phyloP scores from a whole-genome alignment of 2,888 invertebrate species.

The Cephus pulcher region DNA sequence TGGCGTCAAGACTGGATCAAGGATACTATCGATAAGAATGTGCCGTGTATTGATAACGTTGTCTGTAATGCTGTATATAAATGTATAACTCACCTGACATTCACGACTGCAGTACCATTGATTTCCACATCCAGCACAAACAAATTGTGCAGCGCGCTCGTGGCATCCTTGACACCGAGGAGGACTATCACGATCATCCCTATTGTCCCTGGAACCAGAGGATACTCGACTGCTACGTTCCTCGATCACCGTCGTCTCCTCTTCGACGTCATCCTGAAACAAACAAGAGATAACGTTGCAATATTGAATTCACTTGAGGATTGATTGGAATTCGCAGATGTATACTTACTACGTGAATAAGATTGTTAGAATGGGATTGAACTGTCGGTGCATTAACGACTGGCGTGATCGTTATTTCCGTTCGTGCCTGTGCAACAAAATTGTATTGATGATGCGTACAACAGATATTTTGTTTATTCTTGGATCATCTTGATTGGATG shows the following conservation, averaged over 20 bases:
- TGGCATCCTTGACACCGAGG: slow-evolving; percentile 90
- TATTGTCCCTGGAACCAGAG: slow-evolving; percentile 50
- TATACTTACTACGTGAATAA: slow-evolving; percentile 59
- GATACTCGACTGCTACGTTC: slow-evolving; percentile 65
- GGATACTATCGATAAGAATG: not conserved
- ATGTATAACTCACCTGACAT: slow-evolving; percentile 79
- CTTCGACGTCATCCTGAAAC: slow-evolving; percentile 68
- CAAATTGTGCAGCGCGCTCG: slow-evolving; percentile 84
- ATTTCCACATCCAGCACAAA: slow-evolving; percentile 90
- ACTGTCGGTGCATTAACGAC: slow-evolving; percentile 62
- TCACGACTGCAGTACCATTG: slow-evolving; percentile 96
- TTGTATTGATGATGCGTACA: not conserved
- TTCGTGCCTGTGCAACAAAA: slow-evolving; percentile 67
- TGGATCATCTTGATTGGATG: not conserved
- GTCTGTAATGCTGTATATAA: not conserved
- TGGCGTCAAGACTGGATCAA: not conserved
- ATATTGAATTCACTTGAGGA: not conserved
- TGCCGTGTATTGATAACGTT: not conserved
- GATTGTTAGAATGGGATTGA: slow-evolving; percentile 56
- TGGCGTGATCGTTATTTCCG: slow-evolving; percentile 74
- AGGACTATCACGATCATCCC: slow-evolving; percentile 67
- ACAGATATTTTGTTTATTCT: no score
- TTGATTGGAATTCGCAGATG: not conserved
- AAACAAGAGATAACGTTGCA: slow-evolving; percentile 1
- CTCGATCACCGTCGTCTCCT: slow-evolving; percentile 67